Evolutionary conservation across 2,888 invertebrate genomes (phyloP).

Genomic region (Yponomeuta malinellus): DNA sequence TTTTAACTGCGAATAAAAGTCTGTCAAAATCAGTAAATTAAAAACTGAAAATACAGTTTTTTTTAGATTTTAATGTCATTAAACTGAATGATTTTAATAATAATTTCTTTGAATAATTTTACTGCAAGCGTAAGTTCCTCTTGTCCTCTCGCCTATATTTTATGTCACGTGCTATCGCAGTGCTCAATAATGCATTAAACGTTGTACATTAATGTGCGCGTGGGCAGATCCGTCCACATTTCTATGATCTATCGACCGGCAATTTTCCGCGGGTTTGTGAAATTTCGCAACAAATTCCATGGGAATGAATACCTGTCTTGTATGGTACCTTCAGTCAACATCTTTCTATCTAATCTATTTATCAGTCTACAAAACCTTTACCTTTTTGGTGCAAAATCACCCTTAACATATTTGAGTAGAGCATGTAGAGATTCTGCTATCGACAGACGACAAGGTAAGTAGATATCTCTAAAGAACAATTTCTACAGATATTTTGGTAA

Average conservation of each 20-base stretch:
- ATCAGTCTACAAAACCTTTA: too few relatives aligned
- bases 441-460: neutral
- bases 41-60: neutral
- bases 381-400: conserved; percentile 19
- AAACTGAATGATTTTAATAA: neutral
- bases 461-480: neutral
- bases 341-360: too few relatives aligned
- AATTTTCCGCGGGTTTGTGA: conserved; percentile 51
- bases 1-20: too few relatives aligned
- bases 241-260: conserved; percentile 68
- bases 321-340: conserved; percentile 24
- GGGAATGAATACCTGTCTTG: conserved; percentile 53
- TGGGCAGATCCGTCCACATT: conserved; percentile 70
- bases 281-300: conserved; percentile 68
- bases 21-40: too few relatives aligned
- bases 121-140: neutral
- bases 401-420: too few relatives aligned
- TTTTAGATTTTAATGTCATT: too few relatives aligned
- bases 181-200: conserved; percentile 43
- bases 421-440: too few relatives aligned
- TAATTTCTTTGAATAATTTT: neutral
- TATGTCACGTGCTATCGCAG: conserved; percentile 16
- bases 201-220: conserved; percentile 50
- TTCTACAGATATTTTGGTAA: neutral
- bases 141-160: conserved; percentile 13